These are phyloP conservation scores for Scaptomyza tumidula DNA, from an alignment of 2,888 invertebrate species.

Conservation along the genomic window DNA sequence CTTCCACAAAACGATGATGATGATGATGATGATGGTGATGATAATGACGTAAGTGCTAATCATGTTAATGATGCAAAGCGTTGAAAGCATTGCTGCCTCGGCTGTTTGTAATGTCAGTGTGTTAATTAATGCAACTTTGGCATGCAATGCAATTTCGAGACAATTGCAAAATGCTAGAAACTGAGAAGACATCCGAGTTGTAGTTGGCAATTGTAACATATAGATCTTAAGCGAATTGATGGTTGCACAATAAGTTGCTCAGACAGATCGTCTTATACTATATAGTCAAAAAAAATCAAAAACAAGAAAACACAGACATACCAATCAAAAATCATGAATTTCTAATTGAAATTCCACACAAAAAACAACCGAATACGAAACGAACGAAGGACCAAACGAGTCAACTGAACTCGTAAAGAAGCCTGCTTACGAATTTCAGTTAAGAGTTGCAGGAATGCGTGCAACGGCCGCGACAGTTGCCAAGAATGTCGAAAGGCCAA, in stretches of 20 bases:
- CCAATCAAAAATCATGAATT: slow-evolving; percentile 54
- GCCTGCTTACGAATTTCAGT: slow-evolving; percentile 8
- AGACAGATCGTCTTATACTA: slow-evolving; percentile 9
- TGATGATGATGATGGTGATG: slow-evolving; percentile 7
- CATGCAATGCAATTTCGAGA: slow-evolving; percentile 40
- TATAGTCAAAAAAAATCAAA: slow-evolving; percentile 28
- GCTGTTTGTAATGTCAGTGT: slow-evolving; percentile 4
- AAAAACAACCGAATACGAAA: slow-evolving; percentile 35
- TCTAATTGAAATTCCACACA: slow-evolving; percentile 55
- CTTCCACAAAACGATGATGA: slow-evolving; percentile 22
- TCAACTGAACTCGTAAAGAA: background rate
- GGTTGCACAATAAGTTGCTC: slow-evolving; percentile 1
- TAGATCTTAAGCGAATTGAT: background rate
- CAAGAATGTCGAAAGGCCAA: slow-evolving; percentile 20
- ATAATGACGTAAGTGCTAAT: slow-evolving; percentile 4
- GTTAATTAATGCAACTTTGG: slow-evolving; percentile 38
- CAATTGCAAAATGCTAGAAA: slow-evolving; percentile 10
- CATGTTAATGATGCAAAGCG: slow-evolving; percentile 19
- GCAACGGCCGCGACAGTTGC: slow-evolving; percentile 61
- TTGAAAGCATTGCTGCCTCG: slow-evolving; percentile 2
- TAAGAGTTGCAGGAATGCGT: slow-evolving; percentile 53
- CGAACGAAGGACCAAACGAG: slow-evolving; percentile 1
- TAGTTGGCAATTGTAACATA: background rate
- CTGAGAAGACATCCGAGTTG: background rate
- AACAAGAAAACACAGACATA: slow-evolving; percentile 2